Evolutionary conservation across 2,113 vertebrate species (phyloP), one percentile per base, ranked within the genome.

Genomic region (Canis aureus): DNA sequence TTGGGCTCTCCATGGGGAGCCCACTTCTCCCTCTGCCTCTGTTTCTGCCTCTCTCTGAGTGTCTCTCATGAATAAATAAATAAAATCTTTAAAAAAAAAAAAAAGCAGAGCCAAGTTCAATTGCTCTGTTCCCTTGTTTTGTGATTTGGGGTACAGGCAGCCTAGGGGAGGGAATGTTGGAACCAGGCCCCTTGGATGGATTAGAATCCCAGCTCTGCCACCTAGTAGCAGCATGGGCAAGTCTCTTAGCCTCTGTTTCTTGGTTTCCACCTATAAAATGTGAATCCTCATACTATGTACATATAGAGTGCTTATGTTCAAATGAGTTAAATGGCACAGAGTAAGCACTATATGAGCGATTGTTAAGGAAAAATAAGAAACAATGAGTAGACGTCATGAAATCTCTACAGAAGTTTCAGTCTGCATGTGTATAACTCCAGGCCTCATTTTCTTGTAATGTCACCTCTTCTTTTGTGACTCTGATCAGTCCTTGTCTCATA

Each of bases 191-290:
- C 91, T 57, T 88, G 22, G 59, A 29, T 88, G 22, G 59, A 29
- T 74, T 22, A 51, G 55, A 89, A 89, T 9, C 55, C 55, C 85
- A 53, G 49, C 29, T 62, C 51, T 0, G 23, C 2, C 55, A 12
- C n/a, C 35, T 29, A 17, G 6, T 67, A 43, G 22, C 80, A 93
- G 55, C 51, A 49, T 16, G 13, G 32, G 29, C 23, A 53, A 81
- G 67, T 64, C 27, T 57, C 55, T 83, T 13, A 86, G 60, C 10
- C 57, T 60, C 69, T 59, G 43, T 57, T 29, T 91, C 76, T 91
- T 20, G 23, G 38, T 69, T 69, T 95, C 89, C 87, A n/a, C 57
- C 85, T n/a, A 38, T 85, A 60, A 92, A 85, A 76, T 27, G 57
- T 43, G 19, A 87, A 80, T 12, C n/a, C 23, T 4, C 32, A 86